A percentile compares a stretch with the other conserved stretches of the same genome.
Conservation (phyloP, 1,140 invertebrate genomes). For the Papilio helenus region DNA sequence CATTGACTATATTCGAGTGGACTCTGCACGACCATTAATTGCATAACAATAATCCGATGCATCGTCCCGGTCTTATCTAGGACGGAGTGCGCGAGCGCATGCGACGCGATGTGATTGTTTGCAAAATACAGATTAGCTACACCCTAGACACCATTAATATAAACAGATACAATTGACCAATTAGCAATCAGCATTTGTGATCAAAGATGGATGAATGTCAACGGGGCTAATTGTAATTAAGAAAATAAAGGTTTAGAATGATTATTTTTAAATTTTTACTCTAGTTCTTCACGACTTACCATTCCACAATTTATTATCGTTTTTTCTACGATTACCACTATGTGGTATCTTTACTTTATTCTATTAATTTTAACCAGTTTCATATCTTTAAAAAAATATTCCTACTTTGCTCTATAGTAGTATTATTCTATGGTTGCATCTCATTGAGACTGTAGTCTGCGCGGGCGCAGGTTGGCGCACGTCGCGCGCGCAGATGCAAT, state of each 20-base stretch:
- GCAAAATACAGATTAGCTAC: conserved; percentile 39
- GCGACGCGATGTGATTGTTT: conserved; percentile 49
- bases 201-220: too few relatives aligned
- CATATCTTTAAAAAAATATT: background rate
- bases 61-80: conserved; percentile 53
- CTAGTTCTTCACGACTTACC: too few relatives aligned
- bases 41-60: conserved; percentile 54
- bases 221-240: too few relatives aligned
- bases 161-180: background rate
- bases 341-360: background rate
- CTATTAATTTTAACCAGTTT: background rate
- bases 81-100: conserved; percentile 43
- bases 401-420: conserved; percentile 10
- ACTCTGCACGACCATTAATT: conserved; percentile 48
- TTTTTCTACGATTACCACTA: too few relatives aligned
- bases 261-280: too few relatives aligned
- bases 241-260: too few relatives aligned
- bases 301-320: too few relatives aligned
- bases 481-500: conserved; percentile 67
- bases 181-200: too few relatives aligned
- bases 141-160: background rate
- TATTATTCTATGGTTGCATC: conserved; percentile 45
- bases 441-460: conserved; percentile 49
- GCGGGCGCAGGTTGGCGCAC: conserved; percentile 46
- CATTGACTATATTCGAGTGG: background rate